phyloP scores from a whole-genome alignment of 1,140 invertebrate species.

The Listronotus bonariensis region DNA sequence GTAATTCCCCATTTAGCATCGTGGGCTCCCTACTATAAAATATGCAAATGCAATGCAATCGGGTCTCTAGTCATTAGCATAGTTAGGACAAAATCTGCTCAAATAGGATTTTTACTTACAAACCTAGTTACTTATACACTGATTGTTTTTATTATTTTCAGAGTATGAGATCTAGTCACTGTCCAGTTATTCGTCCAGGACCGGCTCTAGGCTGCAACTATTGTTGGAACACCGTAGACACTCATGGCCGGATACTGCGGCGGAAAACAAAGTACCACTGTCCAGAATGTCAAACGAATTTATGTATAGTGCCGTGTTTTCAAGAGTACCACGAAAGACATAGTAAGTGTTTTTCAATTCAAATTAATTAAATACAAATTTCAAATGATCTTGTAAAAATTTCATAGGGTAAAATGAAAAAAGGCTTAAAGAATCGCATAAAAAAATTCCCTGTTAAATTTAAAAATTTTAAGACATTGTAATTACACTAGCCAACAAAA shows the following conservation, averaged over 20 bases:
- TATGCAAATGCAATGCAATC: too few species aligned
- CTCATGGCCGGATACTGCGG: conserved; percentile 75
- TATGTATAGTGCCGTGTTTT: conserved; percentile 86
- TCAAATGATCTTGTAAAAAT: too few species aligned
- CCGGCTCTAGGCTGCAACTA: conserved; percentile 84
- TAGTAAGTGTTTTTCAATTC: background rate
- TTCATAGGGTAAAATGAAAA: too few species aligned
- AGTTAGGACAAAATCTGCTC: too few species aligned
- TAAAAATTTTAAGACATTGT: too few species aligned
- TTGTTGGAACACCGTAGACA: conserved; percentile 86
- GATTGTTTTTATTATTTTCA: conserved; percentile 21
- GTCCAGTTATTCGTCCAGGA: conserved; percentile 76
- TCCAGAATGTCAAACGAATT: conserved; percentile 82
- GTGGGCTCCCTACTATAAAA: too few species aligned
- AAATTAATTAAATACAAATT: too few species aligned
- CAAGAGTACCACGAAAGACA: conserved; percentile 74
- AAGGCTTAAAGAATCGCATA: too few species aligned
- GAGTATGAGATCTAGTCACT: conserved; percentile 64
- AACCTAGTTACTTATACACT: background rate
- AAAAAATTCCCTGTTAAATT: too few species aligned
- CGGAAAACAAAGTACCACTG: conserved; percentile 88
- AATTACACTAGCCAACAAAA: too few species aligned
- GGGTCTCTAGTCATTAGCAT: too few species aligned
- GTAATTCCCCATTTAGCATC: too few species aligned
- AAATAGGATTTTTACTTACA: background rate